These are phyloP conservation scores for Hydrophis major DNA, from an alignment of 2,797 vertebrate genomes.

Conservation along the genomic window DNA sequence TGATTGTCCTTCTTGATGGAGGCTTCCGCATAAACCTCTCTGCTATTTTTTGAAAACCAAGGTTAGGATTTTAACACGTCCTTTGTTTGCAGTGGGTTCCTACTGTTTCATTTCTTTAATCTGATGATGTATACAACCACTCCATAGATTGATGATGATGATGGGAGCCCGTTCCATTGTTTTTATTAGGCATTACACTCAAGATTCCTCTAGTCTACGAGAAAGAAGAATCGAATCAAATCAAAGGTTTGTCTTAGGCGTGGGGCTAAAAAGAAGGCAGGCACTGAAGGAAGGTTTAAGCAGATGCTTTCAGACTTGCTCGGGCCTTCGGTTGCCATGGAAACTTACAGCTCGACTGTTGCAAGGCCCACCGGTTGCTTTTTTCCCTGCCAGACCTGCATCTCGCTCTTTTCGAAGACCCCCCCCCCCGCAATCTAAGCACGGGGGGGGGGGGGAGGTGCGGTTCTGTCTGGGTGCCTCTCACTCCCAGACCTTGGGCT, in stretches of 20 bases:
- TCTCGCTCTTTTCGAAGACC: neutral
- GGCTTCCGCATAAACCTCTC: neutral
- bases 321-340: neutral
- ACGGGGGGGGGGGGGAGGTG: too few species aligned
- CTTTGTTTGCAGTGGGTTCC: neutral
- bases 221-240: neutral
- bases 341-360: neutral
- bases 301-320: neutral
- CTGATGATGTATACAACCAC: neutral
- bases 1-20: neutral
- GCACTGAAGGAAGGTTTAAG: too few species aligned
- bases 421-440: neutral
- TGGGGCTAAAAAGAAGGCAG: neutral
- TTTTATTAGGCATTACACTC: neutral
- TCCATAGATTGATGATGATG: neutral
- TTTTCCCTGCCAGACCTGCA: neutral
- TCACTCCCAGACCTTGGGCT: neutral
- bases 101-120: neutral
- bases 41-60: neutral
- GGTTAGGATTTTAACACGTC: neutral
- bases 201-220: neutral
- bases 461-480: neutral
- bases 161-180: neutral
- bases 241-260: neutral
- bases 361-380: neutral